These are phyloP conservation scores for Drosophila teissieri DNA, from an alignment of 1,140 invertebrate genomes.

Conservation along the genomic window DNA sequence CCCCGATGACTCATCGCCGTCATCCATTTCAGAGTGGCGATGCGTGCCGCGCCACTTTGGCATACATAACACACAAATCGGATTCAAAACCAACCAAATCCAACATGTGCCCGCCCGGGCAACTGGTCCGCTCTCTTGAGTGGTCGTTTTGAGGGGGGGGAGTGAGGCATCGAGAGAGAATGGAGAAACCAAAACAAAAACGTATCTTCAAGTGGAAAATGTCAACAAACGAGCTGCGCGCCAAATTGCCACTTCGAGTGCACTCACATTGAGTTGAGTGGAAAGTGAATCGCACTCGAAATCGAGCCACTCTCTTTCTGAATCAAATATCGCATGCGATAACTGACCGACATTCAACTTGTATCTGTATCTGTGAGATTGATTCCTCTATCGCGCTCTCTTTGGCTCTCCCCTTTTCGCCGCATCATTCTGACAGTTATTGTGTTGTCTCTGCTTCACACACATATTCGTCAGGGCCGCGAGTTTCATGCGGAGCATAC, in stretches of 20 bases:
- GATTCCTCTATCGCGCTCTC: not conserved
- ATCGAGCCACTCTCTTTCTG: not conserved
- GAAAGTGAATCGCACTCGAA: not conserved
- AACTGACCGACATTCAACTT: constrained; percentile 7
- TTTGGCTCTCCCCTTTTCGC: constrained; percentile 42
- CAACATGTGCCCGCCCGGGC: constrained; percentile 52
- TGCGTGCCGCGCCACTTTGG: constrained; percentile 46
- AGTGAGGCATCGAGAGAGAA: constrained; percentile 1
- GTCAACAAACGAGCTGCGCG: constrained; percentile 81
- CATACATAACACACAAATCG: constrained; percentile 59
- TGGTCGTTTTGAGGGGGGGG: constrained; percentile 10
- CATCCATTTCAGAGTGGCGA: constrained; percentile 37
- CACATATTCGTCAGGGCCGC: constrained; percentile 62
- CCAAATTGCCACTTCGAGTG: constrained; percentile 69
- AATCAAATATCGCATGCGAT: constrained; percentile 60
- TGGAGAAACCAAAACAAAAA: constrained; percentile 72
- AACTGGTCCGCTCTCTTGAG: constrained; percentile 14
- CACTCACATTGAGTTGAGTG: constrained; percentile 31
- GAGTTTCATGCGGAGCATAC: constrained; percentile 27
- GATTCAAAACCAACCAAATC: constrained; percentile 17
- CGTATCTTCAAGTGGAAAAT: constrained; percentile 66
- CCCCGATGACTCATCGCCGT: constrained; percentile 81
- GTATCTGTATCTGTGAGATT: constrained; percentile 26
- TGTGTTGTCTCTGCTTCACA: constrained; percentile 35
- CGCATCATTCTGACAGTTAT: constrained; percentile 69